Percentiles rank a stretch among this genome's conserved stretches.
phyloP scores from a whole-genome alignment of 1,140 invertebrate species.

The Drosophila virilis region DNA sequence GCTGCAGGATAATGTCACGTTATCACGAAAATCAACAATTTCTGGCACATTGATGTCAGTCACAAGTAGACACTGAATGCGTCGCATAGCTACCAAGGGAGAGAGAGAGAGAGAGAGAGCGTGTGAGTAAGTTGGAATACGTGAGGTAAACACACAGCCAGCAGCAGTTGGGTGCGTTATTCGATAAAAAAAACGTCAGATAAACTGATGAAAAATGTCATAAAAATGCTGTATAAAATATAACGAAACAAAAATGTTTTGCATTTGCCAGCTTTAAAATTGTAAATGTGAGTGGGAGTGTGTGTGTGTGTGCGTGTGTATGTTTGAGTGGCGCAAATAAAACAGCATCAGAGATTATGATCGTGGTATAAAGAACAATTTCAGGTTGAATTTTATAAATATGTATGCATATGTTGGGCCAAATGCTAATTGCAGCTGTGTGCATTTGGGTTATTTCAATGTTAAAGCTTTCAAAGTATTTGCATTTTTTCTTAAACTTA shows the following conservation, averaged over 20 bases:
- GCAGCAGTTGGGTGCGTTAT: not conserved
- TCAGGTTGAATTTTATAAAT: not conserved
- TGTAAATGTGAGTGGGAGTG: not conserved
- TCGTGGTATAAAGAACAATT: not conserved
- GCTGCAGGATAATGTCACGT: constrained; percentile 85
- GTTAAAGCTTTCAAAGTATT: constrained; percentile 3
- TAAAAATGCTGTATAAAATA: constrained; percentile 55
- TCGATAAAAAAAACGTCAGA: constrained; percentile 61
- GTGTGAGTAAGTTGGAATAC: constrained; percentile 23
- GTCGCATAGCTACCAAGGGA: constrained; percentile 57
- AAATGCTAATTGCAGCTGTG: constrained; percentile 6
- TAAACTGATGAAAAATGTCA: constrained; percentile 79
- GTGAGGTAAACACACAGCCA: constrained; percentile 15
- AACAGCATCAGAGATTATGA: constrained; percentile 1
- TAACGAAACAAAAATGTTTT: constrained; percentile 54
- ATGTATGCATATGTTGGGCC: not conserved
- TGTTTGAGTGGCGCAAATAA: not conserved
- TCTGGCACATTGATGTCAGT: constrained; percentile 84
- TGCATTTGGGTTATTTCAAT: not conserved
- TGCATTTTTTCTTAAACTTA: not conserved
- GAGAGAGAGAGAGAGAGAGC: constrained; percentile 5
- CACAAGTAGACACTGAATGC: constrained; percentile 80
- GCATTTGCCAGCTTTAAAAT: constrained; percentile 42
- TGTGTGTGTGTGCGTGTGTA: not conserved
- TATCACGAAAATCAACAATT: constrained; percentile 85